Conservation (phyloP, 2,113 vertebrate species). For the Pantherophis guttatus region DNA sequence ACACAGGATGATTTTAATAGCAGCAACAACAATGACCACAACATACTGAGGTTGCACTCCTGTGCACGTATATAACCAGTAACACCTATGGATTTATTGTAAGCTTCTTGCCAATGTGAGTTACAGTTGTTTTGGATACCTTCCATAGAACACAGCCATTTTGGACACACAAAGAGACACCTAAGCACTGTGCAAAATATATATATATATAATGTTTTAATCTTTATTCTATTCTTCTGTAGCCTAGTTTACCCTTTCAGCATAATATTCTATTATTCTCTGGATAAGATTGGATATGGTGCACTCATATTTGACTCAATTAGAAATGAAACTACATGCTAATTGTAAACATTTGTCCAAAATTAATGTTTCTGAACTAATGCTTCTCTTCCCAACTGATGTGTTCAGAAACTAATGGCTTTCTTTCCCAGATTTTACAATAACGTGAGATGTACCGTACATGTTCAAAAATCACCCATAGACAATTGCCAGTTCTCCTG, state of each 20-base stretch:
- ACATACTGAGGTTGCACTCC: neutral
- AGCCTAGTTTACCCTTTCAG: neutral
- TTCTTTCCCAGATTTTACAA: slow-evolving; percentile 39
- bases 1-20: neutral
- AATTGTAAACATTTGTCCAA: slow-evolving; percentile 65
- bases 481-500: slow-evolving; percentile 19
- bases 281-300: slow-evolving; percentile 10
- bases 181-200: neutral
- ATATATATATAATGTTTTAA: slow-evolving; percentile 18
- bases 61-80: neutral
- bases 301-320: neutral
- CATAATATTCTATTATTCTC: accelerated
- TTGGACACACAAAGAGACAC: neutral
- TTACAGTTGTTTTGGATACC: neutral
- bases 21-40: neutral
- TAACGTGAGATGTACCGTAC: neutral
- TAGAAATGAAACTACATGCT: slow-evolving; percentile 56
- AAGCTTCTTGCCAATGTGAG: neutral
- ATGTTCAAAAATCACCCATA: slow-evolving; percentile 9
- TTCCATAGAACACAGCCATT: neutral
- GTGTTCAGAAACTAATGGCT: slow-evolving; percentile 45
- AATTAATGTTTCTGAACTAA: slow-evolving; percentile 68
- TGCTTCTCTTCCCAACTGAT: slow-evolving; percentile 41
- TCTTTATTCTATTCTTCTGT: accelerated
- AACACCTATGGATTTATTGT: neutral